phyloP scores from a whole-genome alignment of 2,113 vertebrate genomes.

The Ciconia stormi region DNA sequence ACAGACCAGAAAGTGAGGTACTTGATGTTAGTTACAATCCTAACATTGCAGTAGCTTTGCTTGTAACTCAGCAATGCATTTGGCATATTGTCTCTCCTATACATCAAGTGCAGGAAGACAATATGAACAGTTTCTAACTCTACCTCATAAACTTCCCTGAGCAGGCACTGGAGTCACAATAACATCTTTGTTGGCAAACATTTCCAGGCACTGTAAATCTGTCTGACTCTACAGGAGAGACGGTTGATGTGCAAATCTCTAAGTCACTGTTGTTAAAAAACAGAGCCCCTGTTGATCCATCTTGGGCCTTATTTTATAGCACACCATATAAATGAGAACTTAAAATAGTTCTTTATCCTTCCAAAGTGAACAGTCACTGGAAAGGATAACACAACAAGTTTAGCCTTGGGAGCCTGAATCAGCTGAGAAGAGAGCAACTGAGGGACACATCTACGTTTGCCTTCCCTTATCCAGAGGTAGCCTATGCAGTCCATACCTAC shows the following conservation, averaged over 20 bases:
- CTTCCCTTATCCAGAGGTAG: not conserved
- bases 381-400: slow-evolving; percentile 6
- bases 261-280: slow-evolving; percentile 64
- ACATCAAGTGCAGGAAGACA: slow-evolving; percentile 50
- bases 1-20: not conserved
- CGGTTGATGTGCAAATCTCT: slow-evolving; percentile 54
- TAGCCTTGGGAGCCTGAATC: not conserved
- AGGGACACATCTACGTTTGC: not conserved
- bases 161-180: slow-evolving; percentile 45
- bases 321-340: slow-evolving; percentile 51
- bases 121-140: slow-evolving; percentile 46
- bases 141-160: slow-evolving; percentile 61
- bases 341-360: slow-evolving; percentile 59
- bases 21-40: not conserved
- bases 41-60: slow-evolving; percentile 8
- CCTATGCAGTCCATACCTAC: not conserved
- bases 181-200: slow-evolving; percentile 70
- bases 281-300: slow-evolving; percentile 59
- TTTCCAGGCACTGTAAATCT: slow-evolving; percentile 63
- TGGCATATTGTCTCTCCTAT: slow-evolving; percentile 17
- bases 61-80: not conserved
- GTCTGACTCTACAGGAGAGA: slow-evolving; percentile 45
- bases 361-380: slow-evolving; percentile 40
- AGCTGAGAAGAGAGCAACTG: not conserved
- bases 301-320: slow-evolving; percentile 54